Base-by-base conservation (phyloP, 2,797 vertebrate species). In the Scarus forsteni region DNA sequence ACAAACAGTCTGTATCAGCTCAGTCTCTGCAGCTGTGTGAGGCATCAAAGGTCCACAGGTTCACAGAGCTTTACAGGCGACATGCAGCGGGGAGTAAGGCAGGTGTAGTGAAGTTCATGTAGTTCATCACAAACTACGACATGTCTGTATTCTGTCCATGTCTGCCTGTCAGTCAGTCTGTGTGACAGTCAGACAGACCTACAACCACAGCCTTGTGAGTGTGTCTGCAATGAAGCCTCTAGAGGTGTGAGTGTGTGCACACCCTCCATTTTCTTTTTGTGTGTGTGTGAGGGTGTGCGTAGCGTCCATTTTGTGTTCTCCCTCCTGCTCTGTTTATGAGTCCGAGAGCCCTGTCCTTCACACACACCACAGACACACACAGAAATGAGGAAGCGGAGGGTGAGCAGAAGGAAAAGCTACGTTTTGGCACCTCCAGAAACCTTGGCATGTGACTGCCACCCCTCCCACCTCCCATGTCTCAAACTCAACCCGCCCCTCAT, bases 351-450 rank as follows among this genome's bases (percentile, higher is more conserved):
- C 45, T 60, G 63, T 77, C 67, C 53, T 67, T 65, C 72, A 71
- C 70, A 78, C 74, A 79, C 73, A 76, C 75, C 15, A 72, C 73
- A 76, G 70, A 44, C 85, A 85, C 81, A 83, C 86, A 83, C 76
- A 71, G 74, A 58, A 63, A 77, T 62, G 62, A 83, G 55, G 79
- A 75, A 59, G 73, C 81, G 60, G 77, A 77, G 50, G 58, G 67
- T 54, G 75, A 85, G 46, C 60, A 60, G 73, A 64, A 78, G 64
- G 73, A 85, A 70, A 75, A 59, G 73, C 77, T 83, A 83, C 44
- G 8, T 65, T 84, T 87, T 89, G 84, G 86, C 86, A 87, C 75
- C 71, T 81, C 77, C 73, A 76, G 49, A 86, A 81, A 85, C 70
- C 80, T 80, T 80, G 81, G 81, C 81, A 81, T 85, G 66, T 73